Conservation (phyloP, 2,888 invertebrate genomes). For the Esperia sulphurella region DNA sequence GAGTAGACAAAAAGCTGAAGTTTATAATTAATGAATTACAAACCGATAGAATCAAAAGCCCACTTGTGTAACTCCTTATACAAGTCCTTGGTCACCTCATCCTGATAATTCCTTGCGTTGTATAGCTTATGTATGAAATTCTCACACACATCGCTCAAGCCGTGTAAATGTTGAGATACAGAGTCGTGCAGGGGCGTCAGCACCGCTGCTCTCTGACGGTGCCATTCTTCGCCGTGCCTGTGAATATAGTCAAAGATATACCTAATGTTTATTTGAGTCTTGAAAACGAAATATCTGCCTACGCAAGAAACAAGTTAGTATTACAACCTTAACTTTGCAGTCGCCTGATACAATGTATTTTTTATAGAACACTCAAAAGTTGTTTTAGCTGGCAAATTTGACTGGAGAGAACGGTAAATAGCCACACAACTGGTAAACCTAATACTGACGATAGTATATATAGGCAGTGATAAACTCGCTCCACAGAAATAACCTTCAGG, state of each 20-base stretch:
- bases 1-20: too few relatives aligned
- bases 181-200: slow-evolving; percentile 63
- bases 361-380: too few relatives aligned
- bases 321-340: too few relatives aligned
- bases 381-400: too few relatives aligned
- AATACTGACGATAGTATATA: too few relatives aligned
- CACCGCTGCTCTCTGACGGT: slow-evolving; percentile 70
- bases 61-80: slow-evolving; percentile 82
- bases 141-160: slow-evolving; percentile 57
- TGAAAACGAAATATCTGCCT: too few relatives aligned
- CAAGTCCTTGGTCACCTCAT: slow-evolving; percentile 80
- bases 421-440: too few relatives aligned
- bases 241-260: slow-evolving; percentile 5
- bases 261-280: background rate
- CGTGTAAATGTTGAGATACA: slow-evolving; percentile 49
- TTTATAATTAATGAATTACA: slow-evolving; percentile 15
- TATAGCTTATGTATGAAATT: slow-evolving; percentile 64
- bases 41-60: slow-evolving; percentile 83
- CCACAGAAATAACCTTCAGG: too few relatives aligned
- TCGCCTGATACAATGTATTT: too few relatives aligned
- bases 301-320: too few relatives aligned
- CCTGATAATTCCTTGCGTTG: slow-evolving; percentile 79
- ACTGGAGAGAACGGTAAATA: too few relatives aligned
- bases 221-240: slow-evolving; percentile 81
- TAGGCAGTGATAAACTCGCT: too few relatives aligned